These are phyloP conservation scores for Salvelinus fontinalis DNA, from an alignment of 2,113 vertebrate species.

Conservation along the genomic window DNA sequence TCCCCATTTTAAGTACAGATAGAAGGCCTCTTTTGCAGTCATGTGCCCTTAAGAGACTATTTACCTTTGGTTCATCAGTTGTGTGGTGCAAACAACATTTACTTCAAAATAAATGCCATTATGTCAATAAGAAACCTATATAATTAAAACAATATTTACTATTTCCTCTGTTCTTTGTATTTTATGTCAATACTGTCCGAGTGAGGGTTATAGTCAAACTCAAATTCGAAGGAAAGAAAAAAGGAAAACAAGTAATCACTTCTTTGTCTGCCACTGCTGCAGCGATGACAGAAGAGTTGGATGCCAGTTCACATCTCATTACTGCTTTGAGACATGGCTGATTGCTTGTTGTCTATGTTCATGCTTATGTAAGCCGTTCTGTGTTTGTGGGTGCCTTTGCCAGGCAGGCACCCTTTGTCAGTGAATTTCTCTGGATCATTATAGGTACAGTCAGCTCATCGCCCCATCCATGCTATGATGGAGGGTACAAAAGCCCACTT, in stretches of 20 bases:
- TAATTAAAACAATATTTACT: neutral
- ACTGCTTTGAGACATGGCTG: constrained; percentile 16
- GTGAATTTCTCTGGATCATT: neutral
- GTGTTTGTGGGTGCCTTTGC: neutral
- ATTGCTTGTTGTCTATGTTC: constrained; percentile 19
- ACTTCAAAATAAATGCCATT: neutral
- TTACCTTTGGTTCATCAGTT: neutral
- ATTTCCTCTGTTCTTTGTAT: too few relatives aligned
- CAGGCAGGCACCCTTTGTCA: neutral
- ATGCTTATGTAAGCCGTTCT: constrained; percentile 16
- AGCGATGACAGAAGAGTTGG: constrained; percentile 32
- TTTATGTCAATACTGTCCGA: too few relatives aligned
- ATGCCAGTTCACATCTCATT: constrained; percentile 24
- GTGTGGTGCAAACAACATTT: neutral
- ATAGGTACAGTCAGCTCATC: neutral
- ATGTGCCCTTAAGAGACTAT: neutral
- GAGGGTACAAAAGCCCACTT: neutral
- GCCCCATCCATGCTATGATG: neutral
- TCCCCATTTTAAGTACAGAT: neutral
- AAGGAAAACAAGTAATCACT: neutral
- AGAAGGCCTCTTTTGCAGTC: neutral
- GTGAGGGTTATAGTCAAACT: too few relatives aligned
- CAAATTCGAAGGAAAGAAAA: too few relatives aligned
- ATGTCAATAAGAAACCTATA: neutral
- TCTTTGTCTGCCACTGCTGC: neutral